Evolutionary conservation across 2,797 vertebrate genomes (phyloP).

Genomic region (Balearica regulorum): DNA sequence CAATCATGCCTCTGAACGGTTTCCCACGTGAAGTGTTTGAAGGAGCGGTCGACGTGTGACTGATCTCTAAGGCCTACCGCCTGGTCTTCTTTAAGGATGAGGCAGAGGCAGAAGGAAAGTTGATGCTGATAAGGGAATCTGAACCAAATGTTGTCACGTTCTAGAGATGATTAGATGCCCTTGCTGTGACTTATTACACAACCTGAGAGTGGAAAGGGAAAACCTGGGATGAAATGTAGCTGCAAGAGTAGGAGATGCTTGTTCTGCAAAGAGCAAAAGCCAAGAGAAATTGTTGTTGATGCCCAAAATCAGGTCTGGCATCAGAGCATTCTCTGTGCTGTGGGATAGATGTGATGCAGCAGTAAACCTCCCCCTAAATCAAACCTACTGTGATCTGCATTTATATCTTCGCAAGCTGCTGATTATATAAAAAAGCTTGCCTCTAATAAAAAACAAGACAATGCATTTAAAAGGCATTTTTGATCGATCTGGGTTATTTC

Average conservation of each 20-base stretch:
- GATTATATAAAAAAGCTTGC: neutral
- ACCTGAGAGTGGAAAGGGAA: conserved; percentile 40
- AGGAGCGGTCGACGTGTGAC: conserved; percentile 70
- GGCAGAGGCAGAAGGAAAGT: conserved; percentile 54
- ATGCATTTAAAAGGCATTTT: neutral
- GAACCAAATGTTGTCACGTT: conserved; percentile 77
- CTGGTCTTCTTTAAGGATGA: conserved; percentile 60
- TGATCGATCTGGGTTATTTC: neutral
- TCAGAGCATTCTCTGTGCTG: neutral
- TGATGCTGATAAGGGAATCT: conserved; percentile 73
- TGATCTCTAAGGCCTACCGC: conserved; percentile 58
- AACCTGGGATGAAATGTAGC: conserved; percentile 69
- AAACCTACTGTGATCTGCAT: neutral
- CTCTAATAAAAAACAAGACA: neutral
- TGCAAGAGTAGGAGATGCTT: neutral
- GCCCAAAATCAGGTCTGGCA: fast-evolving
- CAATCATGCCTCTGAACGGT: conserved; percentile 58
- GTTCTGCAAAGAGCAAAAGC: neutral
- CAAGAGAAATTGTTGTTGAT: neutral
- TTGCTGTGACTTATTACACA: conserved; percentile 67
- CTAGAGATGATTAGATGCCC: conserved; percentile 72
- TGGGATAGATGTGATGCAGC: neutral
- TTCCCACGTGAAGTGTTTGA: conserved; percentile 72
- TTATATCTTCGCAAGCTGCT: neutral
- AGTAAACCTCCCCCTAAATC: neutral